phyloP scores from a whole-genome alignment of 1,140 invertebrate species.

The Caligus rogercresseyi region DNA sequence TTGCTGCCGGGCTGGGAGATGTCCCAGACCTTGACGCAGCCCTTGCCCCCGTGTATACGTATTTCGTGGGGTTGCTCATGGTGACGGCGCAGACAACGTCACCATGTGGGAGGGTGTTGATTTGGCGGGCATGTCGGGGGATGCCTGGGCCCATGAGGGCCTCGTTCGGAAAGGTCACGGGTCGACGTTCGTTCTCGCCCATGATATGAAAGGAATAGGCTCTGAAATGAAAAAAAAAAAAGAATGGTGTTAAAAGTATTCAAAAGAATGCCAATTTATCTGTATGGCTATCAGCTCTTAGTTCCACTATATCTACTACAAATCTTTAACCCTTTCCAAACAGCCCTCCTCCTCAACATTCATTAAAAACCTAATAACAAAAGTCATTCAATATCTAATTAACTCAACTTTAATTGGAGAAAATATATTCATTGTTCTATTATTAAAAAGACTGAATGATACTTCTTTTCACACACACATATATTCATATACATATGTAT shows the following conservation, averaged over 20 bases:
- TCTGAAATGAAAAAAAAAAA: conserved; percentile 29
- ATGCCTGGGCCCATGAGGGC: conserved; percentile 78
- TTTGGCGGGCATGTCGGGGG: conserved; percentile 69
- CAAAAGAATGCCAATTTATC: no score
- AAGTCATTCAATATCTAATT: no score
- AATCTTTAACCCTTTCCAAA: no score
- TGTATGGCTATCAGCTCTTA: neutral
- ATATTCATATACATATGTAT: no score
- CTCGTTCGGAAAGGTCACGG: conserved; percentile 84
- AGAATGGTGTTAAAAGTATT: no score
- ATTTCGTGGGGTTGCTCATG: conserved; percentile 67
- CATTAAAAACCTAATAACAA: no score
- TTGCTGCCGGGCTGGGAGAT: conserved; percentile 62
- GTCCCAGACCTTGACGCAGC: conserved; percentile 79
- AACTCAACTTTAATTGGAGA: no score
- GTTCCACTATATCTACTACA: no score
- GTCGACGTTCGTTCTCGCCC: conserved; percentile 52
- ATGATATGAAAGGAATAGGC: conserved; percentile 44
- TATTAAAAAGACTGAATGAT: no score
- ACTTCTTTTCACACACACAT: no score
- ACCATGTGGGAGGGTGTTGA: conserved; percentile 78
- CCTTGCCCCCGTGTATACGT: conserved; percentile 97
- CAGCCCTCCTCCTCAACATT: no score
- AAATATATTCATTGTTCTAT: no score
- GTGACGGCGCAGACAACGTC: conserved; percentile 82